Percentiles rank a stretch among this genome's conserved stretches.
Conservation (phyloP, 2,888 invertebrate genomes). For the Linnaemya tessellans region DNA sequence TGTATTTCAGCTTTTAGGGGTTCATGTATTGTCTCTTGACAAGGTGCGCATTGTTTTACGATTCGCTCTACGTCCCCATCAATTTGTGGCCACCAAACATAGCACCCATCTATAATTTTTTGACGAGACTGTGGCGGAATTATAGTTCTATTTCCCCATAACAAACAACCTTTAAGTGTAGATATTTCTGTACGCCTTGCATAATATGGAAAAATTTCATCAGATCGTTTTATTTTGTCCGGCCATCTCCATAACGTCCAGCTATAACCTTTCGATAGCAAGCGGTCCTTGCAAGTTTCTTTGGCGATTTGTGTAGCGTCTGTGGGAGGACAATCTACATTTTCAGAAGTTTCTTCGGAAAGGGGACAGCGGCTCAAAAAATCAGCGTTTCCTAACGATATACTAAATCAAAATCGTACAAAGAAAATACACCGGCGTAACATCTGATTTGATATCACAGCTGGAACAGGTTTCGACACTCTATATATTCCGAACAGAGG, state of each 20-base stretch:
- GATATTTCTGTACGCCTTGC: background rate
- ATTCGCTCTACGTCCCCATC: too few species aligned
- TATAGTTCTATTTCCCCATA: background rate
- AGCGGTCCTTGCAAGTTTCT: background rate
- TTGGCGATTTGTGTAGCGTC: background rate
- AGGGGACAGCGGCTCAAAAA: background rate
- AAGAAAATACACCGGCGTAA: conserved; percentile 38
- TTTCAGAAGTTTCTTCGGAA: background rate
- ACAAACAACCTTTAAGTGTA: background rate
- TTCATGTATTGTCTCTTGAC: too few species aligned
- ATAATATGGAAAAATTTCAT: background rate
- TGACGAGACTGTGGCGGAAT: too few species aligned
- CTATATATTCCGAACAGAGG: conserved; percentile 56
- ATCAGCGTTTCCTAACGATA: background rate
- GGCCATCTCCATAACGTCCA: conserved; percentile 5
- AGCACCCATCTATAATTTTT: too few species aligned
- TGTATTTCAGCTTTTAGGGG: too few species aligned
- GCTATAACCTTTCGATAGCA: background rate
- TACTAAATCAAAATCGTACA: background rate
- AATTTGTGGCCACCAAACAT: too few species aligned
- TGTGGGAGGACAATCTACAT: background rate
- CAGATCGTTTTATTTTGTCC: background rate
- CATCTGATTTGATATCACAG: conserved; percentile 63
- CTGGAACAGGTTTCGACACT: conserved; percentile 54
- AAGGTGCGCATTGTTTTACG: too few species aligned